Evolutionary conservation across 2,888 invertebrate genomes (phyloP).

Genomic region (Biston stratarius): DNA sequence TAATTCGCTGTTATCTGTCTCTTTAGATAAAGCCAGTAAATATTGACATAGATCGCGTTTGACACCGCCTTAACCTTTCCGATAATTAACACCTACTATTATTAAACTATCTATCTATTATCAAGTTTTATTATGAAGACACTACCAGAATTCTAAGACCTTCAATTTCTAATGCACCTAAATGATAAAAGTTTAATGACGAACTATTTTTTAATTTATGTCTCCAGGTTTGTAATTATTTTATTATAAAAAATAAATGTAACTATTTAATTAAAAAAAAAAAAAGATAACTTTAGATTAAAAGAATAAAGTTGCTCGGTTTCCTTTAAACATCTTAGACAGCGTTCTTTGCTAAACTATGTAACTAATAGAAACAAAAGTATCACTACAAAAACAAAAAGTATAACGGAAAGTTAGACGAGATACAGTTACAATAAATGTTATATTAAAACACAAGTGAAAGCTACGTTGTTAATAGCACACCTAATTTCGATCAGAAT

Average conservation of each 20-base stretch:
- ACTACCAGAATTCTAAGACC: conserved; percentile 27
- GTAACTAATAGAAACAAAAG: conserved; percentile 2
- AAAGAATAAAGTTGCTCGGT: background rate
- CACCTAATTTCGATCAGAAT: conserved; percentile 23
- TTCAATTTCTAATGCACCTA: background rate
- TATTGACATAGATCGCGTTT: conserved; percentile 79
- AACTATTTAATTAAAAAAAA: background rate
- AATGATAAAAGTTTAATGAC: background rate
- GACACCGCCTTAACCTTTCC: conserved; percentile 80
- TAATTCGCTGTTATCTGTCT: conserved; percentile 56
- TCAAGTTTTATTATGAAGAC: conserved; percentile 41
- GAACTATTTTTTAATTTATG: conserved; percentile 11
- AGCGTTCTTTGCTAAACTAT: background rate
- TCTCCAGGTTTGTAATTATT: conserved; percentile 43
- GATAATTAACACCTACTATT: conserved; percentile 73
- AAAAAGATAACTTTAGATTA: background rate
- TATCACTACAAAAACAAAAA: background rate
- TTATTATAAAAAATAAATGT: conserved; percentile 1
- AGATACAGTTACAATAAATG: background rate
- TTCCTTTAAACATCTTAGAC: no score
- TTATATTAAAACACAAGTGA: conserved; percentile 20
- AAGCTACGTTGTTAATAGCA: conserved; percentile 22
- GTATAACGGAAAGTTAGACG: background rate
- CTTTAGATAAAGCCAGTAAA: conserved; percentile 63
- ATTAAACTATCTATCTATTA: conserved; percentile 65